phyloP scores from a whole-genome alignment of 2,113 vertebrate genomes.

The Myxocyprinus asiaticus region DNA sequence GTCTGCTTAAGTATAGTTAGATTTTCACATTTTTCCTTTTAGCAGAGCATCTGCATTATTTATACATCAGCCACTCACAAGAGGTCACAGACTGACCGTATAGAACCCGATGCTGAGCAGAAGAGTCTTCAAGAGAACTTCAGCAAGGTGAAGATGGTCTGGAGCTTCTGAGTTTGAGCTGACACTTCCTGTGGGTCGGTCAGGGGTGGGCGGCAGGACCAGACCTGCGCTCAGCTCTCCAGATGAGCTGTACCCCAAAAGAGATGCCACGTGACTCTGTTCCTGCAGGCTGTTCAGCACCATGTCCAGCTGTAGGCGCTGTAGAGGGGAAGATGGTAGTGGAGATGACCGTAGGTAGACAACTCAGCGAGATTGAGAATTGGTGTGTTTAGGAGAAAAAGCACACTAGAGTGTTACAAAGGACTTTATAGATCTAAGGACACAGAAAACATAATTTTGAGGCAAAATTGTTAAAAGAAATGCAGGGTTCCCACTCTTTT shows the following conservation, averaged over 20 bases:
- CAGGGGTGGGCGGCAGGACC: conserved; percentile 55
- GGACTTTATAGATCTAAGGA: too few relatives aligned
- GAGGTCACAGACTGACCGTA: conserved; percentile 66
- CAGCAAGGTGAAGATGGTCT: conserved; percentile 76
- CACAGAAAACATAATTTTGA: too few relatives aligned
- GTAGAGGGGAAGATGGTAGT: too few relatives aligned
- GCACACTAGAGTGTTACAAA: too few relatives aligned
- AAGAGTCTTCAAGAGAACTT: conserved; percentile 79
- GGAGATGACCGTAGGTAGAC: too few relatives aligned
- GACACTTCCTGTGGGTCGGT: conserved; percentile 57
- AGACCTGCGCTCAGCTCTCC: conserved; percentile 68
- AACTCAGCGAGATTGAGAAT: conserved; percentile 23
- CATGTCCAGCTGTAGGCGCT: conserved; percentile 82
- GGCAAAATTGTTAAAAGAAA: too few relatives aligned
- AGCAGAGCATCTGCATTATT: too few relatives aligned
- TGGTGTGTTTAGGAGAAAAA: too few relatives aligned
- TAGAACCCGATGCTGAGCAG: conserved; percentile 80
- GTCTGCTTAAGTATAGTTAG: too few relatives aligned
- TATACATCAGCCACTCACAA: too few relatives aligned
- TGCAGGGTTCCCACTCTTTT: too few relatives aligned
- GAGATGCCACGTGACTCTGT: conserved; percentile 78
- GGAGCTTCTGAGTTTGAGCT: conserved; percentile 62
- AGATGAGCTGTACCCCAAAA: conserved; percentile 78
- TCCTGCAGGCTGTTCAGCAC: conserved; percentile 83
- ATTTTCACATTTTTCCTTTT: too few relatives aligned